A percentile compares a stretch with the other conserved stretches of the same genome.
These are phyloP conservation scores for Apoda limacodes DNA, from an alignment of 2,888 invertebrate species.

Conservation along the genomic window DNA sequence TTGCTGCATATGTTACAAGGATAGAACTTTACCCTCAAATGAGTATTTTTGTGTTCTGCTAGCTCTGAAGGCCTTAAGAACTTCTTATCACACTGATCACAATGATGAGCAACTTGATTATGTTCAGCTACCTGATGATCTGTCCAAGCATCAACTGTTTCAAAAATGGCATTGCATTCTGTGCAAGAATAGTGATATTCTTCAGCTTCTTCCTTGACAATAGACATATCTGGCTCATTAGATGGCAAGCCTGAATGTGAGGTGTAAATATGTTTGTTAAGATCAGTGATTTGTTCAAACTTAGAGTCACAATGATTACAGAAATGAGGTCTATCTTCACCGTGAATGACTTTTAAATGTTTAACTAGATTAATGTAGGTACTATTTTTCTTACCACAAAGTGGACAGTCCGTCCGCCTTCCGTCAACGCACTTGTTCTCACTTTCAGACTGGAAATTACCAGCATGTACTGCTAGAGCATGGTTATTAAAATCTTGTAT, in stretches of 20 bases:
- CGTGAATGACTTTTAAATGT: slow-evolving; percentile 64
- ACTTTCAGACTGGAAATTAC: slow-evolving; percentile 46
- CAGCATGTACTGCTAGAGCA: slow-evolving; percentile 53
- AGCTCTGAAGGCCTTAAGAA: slow-evolving; percentile 72
- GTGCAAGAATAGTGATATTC: slow-evolving; percentile 71
- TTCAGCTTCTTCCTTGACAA: slow-evolving; percentile 61
- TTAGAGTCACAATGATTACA: slow-evolving; percentile 72
- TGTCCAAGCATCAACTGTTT: slow-evolving; percentile 68
- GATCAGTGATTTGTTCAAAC: slow-evolving; percentile 64
- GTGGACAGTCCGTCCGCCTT: slow-evolving; percentile 61
- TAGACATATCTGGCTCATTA: slow-evolving; percentile 48
- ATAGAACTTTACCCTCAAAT: slow-evolving; percentile 75
- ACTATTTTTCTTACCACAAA: slow-evolving; percentile 67
- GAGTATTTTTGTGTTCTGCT: slow-evolving; percentile 74
- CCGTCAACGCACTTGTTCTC: slow-evolving; percentile 56
- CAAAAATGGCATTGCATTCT: slow-evolving; percentile 71
- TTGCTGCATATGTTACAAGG: slow-evolving; percentile 70
- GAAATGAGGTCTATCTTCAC: slow-evolving; percentile 61
- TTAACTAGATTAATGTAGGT: slow-evolving; percentile 69
- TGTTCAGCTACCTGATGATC: slow-evolving; percentile 69
- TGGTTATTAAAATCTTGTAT: slow-evolving; percentile 64
- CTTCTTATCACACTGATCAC: slow-evolving; percentile 73
- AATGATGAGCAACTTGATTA: slow-evolving; percentile 64
- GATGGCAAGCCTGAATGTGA: slow-evolving; percentile 63
- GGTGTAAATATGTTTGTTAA: slow-evolving; percentile 71